Evolutionary conservation across 2,797 vertebrate species (phyloP), one percentile per base, ranked within the genome.

Genomic region (Thripadectes ignobilis): DNA sequence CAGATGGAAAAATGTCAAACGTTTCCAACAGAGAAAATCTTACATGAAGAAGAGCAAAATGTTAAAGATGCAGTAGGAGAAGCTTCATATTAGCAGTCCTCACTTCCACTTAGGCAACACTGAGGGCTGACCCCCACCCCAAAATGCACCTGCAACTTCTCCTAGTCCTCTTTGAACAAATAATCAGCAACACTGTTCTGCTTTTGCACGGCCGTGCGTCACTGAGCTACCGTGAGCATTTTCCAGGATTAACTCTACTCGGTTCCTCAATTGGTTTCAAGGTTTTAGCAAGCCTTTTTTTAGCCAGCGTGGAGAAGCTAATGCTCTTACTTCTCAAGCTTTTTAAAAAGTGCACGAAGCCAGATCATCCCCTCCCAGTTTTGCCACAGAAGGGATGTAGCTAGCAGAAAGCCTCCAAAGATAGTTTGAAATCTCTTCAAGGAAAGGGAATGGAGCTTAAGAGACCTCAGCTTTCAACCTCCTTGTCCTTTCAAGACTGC

Each of bases 301-400:
- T 96, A 96, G 95, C 90, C 72, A 86, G 81, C 18, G 2, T 94
- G 68, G 77, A 97, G 88, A 83, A 95, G 82, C 78, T 97, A 97
- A 97, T 97, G 94, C 94, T 96, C 96, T 97, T 97, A 97, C 49
- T 93, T 92, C 88, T 89, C 82, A 87, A 92, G 96, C 95, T 93
- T 95, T 97, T 96, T 96, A 92, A 94, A 76, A 93, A 93, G 92
- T 92, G 82, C 85, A 91, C 0, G 51, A 91, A 94, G 83, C 90
- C 90, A 94, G 96, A 93, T 97, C 89, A 97, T 96, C 94, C 93
- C 67, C 88, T 96, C 87, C 89, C 92, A 78, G 21, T 96, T 96
- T 88, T 93, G 91, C 89, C 85, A 90, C 88, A 67, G 88, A 91
- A 79, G 79, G 51, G 41, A 76, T 80, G 77, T 79, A 89, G 94